Conservation (phyloP, 1,140 invertebrate genomes). For the Drosophila obscura region DNA sequence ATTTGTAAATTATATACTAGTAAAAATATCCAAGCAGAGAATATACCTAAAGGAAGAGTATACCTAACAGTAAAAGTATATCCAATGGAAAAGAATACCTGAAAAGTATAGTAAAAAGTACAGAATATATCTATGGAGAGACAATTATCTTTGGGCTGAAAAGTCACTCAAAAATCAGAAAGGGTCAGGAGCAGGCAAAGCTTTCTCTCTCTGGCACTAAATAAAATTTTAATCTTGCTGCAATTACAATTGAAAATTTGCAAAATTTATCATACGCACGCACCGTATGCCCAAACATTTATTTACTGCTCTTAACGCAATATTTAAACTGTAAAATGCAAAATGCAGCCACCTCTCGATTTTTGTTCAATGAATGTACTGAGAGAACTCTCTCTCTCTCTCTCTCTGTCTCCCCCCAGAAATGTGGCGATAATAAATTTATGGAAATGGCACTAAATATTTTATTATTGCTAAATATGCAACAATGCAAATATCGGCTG, state of each 20-base stretch:
- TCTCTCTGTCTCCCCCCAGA: neutral
- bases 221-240: constrained; percentile 28
- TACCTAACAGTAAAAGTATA: no score
- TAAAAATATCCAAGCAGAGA: no score
- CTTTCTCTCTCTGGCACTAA: neutral
- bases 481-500: constrained; percentile 57
- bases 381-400: neutral
- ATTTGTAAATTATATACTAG: no score
- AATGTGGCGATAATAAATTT: constrained; percentile 73
- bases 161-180: no score
- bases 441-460: constrained; percentile 79
- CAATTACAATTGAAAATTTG: constrained; percentile 9
- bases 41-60: no score
- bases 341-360: constrained; percentile 5
- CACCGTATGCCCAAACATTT: constrained; percentile 27
- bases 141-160: no score
- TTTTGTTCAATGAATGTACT: constrained; percentile 25
- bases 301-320: constrained; percentile 2
- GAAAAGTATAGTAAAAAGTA: no score
- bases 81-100: no score
- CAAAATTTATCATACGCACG: constrained; percentile 33
- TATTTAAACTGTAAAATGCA: constrained; percentile 32
- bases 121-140: no score
- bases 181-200: no score
- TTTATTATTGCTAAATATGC: constrained; percentile 82